Conservation (phyloP, 2,888 invertebrate genomes). For the Cecidostiba fungosa region DNA sequence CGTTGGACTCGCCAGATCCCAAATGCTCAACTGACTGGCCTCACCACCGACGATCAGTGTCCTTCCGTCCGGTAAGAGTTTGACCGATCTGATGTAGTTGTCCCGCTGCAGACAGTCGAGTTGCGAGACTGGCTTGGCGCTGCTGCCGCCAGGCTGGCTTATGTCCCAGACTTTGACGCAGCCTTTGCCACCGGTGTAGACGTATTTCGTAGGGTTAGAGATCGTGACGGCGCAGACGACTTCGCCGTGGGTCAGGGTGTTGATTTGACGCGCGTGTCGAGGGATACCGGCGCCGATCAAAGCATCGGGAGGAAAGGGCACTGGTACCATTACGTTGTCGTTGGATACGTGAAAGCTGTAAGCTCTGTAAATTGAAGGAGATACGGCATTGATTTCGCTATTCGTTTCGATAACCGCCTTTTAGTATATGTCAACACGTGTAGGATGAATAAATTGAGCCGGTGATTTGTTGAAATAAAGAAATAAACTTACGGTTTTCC, state of each 20-base stretch:
- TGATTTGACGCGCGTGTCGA: conserved; percentile 93
- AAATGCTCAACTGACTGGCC: conserved; percentile 95
- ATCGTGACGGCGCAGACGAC: conserved; percentile 98
- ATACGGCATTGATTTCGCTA: neutral
- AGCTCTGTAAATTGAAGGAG: conserved; percentile 85
- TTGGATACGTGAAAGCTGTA: conserved; percentile 96
- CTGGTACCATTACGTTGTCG: conserved; percentile 93
- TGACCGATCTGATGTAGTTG: conserved; percentile 95
- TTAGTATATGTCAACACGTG: no score
- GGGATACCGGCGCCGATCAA: conserved; percentile 95
- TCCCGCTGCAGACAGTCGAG: conserved; percentile 96
- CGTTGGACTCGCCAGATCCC: conserved; percentile 95
- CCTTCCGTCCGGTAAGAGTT: conserved; percentile 94
- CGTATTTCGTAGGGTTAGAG: conserved; percentile 94
- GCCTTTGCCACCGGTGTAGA: conserved; percentile 98
- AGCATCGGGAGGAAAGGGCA: conserved; percentile 96
- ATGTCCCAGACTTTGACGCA: conserved; percentile 99
- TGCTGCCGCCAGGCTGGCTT: conserved; percentile 91
- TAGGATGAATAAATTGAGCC: no score
- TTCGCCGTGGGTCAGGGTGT: conserved; percentile 96
- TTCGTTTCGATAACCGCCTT: neutral
- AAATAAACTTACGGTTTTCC: conserved; percentile 91
- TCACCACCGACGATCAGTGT: conserved; percentile 98
- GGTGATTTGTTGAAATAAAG: no score
- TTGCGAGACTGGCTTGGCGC: conserved; percentile 89